Conservation (phyloP, 2,113 vertebrate species). For the Alouatta palliata region DNA sequence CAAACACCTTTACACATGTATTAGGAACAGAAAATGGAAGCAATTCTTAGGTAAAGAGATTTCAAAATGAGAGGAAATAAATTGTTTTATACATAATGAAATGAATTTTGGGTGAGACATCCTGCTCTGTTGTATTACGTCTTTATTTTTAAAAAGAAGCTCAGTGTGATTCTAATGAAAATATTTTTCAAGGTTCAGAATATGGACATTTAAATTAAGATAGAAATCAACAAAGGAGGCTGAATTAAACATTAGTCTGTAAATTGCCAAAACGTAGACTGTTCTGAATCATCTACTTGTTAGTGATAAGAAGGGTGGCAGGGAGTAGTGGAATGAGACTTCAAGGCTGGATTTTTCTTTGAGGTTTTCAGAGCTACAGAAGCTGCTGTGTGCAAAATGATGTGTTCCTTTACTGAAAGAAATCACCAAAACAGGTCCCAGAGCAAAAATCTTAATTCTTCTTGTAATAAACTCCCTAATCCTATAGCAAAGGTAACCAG, state of each 20-base stretch:
- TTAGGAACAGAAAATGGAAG: not conserved
- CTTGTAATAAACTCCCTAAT: constrained; percentile 53
- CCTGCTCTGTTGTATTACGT: not conserved
- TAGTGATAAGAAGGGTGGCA: constrained; percentile 8
- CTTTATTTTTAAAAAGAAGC: not conserved
- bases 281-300: constrained; percentile 27
- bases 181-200: constrained; percentile 8
- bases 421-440: constrained; percentile 39
- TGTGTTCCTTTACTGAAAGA: not conserved
- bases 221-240: constrained; percentile 48
- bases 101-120: not conserved
- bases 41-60: not conserved
- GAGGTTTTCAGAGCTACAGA: not conserved
- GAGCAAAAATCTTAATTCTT: constrained; percentile 51
- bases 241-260: constrained; percentile 62
- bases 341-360: constrained; percentile 38
- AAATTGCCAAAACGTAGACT: constrained; percentile 23
- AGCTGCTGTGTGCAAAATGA: not conserved
- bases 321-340: constrained; percentile 10
- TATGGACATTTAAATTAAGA: constrained; percentile 48
- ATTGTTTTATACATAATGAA: not conserved
- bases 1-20: not conserved
- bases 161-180: not conserved
- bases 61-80: not conserved
- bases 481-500: not conserved